Conservation (phyloP, 2,888 invertebrate species). For the Agriopis leucophaearia region DNA sequence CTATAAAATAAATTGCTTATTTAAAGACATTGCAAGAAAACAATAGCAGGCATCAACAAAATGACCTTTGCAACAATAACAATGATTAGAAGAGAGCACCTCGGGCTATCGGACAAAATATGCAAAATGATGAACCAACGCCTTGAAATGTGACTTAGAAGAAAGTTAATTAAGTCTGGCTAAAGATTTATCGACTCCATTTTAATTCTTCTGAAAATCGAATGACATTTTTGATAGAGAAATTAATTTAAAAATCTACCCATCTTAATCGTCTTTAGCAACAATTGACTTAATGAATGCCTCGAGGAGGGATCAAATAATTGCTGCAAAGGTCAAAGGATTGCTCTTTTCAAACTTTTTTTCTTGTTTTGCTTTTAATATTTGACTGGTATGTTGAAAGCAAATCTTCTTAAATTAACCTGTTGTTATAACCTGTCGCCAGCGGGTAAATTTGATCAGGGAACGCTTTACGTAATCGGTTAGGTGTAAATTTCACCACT, state of each 20-base stretch:
- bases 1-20: background rate
- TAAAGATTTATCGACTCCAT: conserved; percentile 18
- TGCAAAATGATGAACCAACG: conserved; percentile 10
- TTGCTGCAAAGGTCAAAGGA: conserved; percentile 24
- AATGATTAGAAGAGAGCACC: conserved; percentile 36
- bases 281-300: conserved; percentile 27
- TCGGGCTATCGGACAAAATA: conserved; percentile 25
- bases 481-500: conserved; percentile 21
- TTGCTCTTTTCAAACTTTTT: conserved; percentile 6
- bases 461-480: conserved; percentile 17
- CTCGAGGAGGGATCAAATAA: background rate
- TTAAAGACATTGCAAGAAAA: background rate
- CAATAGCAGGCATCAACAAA: conserved; percentile 4
- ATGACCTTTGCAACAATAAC: conserved; percentile 38
- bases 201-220: conserved; percentile 3
- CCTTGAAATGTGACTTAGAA: conserved; percentile 4
- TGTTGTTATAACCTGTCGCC: conserved; percentile 24
- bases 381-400: conserved; percentile 6
- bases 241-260: background rate
- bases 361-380: conserved; percentile 9
- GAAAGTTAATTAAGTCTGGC: conserved; percentile 19
- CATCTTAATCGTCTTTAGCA: background rate
- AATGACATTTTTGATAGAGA: conserved; percentile 14
- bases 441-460: conserved; percentile 15
- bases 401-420: conserved; percentile 14